These are phyloP conservation scores for roundworm (Caenorhabditis elegans) DNA, from an alignment of 1,140 invertebrate species.

Conservation along the genomic window DNA sequence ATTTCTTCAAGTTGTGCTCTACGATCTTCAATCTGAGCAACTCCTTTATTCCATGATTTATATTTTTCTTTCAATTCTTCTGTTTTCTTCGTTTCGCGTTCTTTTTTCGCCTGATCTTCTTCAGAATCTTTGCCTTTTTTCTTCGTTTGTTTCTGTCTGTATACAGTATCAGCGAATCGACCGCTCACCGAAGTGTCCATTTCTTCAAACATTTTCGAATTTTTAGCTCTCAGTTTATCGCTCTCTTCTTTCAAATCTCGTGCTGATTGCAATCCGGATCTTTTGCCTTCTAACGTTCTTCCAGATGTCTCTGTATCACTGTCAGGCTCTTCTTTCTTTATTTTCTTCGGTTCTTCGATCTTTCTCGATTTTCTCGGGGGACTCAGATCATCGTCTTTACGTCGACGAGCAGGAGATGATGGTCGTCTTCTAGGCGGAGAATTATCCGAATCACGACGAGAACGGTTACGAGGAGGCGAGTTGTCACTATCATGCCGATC, in stretches of 20 bases:
- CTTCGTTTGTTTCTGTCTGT: constrained; percentile 20
- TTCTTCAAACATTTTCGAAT: constrained; percentile 29
- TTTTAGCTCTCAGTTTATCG: constrained; percentile 8
- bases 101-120: constrained; percentile 39
- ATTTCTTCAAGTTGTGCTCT: constrained; percentile 45
- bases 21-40: constrained; percentile 32
- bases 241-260: constrained; percentile 25
- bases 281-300: constrained; percentile 41
- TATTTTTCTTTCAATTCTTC: constrained; percentile 40
- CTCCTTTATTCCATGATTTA: constrained; percentile 37
- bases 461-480: background rate
- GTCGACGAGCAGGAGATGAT: background rate
- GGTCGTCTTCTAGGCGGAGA: background rate
- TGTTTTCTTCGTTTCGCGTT: constrained; percentile 37
- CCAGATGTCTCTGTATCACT: background rate
- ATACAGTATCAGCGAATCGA: constrained; percentile 24
- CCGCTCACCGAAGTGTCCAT: constrained; percentile 32
- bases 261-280: constrained; percentile 22
- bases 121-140: background rate
- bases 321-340: constrained; percentile 14
- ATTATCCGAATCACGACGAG: background rate
- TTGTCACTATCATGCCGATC: constrained; percentile 4
- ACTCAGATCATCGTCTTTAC: background rate
- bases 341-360: background rate
- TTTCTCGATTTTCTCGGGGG: background rate